These are phyloP conservation scores for Anseranas semipalmata DNA, from an alignment of 2,113 vertebrate genomes.

Conservation along the genomic window DNA sequence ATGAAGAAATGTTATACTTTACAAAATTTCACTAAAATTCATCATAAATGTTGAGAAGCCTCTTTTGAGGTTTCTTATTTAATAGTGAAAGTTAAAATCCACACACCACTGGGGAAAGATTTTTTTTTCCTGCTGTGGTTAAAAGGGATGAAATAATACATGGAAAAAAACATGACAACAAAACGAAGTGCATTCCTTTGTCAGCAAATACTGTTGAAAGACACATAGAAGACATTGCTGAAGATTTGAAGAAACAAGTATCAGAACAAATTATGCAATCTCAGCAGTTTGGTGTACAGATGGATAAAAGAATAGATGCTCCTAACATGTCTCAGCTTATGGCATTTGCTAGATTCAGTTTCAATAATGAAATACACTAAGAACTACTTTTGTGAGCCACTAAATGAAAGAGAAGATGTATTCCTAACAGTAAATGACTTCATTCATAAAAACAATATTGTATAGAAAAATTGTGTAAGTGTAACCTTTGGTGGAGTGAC, in stretches of 20 bases:
- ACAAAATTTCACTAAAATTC: background rate
- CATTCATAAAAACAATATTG: background rate
- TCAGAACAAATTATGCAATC: too few species aligned
- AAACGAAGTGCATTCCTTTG: background rate
- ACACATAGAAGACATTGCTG: background rate
- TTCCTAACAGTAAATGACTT: background rate
- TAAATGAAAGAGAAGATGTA: background rate
- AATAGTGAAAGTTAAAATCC: background rate
- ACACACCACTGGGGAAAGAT: background rate
- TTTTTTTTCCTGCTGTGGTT: background rate
- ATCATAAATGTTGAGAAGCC: background rate
- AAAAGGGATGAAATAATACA: background rate
- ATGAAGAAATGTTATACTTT: background rate
- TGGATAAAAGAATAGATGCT: background rate
- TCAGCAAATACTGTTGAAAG: background rate
- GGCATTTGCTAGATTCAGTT: background rate
- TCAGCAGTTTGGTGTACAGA: background rate
- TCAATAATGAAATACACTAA: background rate
- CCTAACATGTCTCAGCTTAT: background rate
- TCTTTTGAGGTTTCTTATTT: background rate
- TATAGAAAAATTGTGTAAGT: background rate
- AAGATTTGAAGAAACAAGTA: background rate
- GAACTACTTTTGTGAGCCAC: background rate
- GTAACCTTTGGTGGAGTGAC: background rate
- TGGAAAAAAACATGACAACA: background rate